Evolutionary conservation across 1,140 invertebrate species (phyloP), one percentile per base, ranked within the genome.

Genomic region (Copidosoma floridanum): DNA sequence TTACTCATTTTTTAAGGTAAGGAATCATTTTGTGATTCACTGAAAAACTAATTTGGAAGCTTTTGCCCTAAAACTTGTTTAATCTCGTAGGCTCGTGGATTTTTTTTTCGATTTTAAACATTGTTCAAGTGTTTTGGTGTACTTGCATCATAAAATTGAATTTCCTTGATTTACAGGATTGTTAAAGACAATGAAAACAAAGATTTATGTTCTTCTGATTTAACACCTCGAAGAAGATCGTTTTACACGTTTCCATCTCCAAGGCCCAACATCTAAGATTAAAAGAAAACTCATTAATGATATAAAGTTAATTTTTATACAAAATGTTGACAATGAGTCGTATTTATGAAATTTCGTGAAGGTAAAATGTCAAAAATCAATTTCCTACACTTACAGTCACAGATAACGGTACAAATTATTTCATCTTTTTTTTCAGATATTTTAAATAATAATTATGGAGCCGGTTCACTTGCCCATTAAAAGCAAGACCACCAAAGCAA

Each of bases 121-220:
- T n/a, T n/a, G n/a, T n/a, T n/a, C n/a, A n/a, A n/a, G n/a, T n/a
- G n/a, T n/a, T n/a, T n/a, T n/a, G n/a, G n/a, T n/a, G n/a, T n/a
- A n/a, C n/a, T n/a, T n/a, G n/a, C n/a, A n/a, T n/a, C n/a, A n/a
- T n/a, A n/a, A n/a, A 40, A 61, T 41, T 51, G 61, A 65, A 59
- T 56, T 65, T 66, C 64, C 48, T 66, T 61, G 27, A 53, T 55
- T 43, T 18, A 55, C 3, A 23, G n/a, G 27, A 29, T 18, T 32
- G 18, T 43, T 54, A 5, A 18, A 29, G 7, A 26, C 10, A 27
- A 32, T 27, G 24, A 48, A 6, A 48, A 48, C 16, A n/a, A 46
- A 26, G 8, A 18, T n/a, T 10, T 14, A 8, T 41, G 16, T 41
- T 38, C 43, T 16, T 24, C 35, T 14, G 26, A 56, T 43, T 16